Evolutionary conservation across 2,113 vertebrate species (phyloP), one percentile per base, ranked within the genome.

Genomic region (Nesogale talazaci): DNA sequence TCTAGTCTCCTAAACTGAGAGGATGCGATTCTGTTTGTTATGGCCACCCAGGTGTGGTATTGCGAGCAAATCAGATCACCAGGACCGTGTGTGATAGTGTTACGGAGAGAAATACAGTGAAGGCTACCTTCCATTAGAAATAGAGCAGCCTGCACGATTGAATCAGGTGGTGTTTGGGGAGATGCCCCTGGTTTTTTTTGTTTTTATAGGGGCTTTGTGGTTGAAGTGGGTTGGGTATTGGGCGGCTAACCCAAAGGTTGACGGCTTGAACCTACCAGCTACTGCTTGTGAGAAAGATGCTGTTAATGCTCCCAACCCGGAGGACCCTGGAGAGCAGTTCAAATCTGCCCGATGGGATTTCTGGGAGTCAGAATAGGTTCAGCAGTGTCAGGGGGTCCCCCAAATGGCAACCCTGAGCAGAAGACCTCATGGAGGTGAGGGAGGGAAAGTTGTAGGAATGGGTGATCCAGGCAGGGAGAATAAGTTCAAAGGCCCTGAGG

Each of bases 401-500:
- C 42, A 90, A 76, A 80, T 75, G 61, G 25, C 36, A 10, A 65
- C 29, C 27, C 86, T 38, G 40, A 79, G 34, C 40, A 29, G 61
- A 46, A 92, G 57, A 89, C 36, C 38, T n/a, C 29, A 85, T 88
- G 42, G 63, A 86, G 31, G 61, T 12, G 17, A 56, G 20, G 42
- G 56, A 83, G 40, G 36, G 22, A 52, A 34, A 75, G 65, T 42
- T 89, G 25, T 69, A 76, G 31, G 74, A 91, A 69, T 42, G n/a
- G 40, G 61, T 6, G 61, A 80, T 25, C n/a, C 61, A n/a, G 69
- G 6, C 31, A 15, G 38, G 15, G 15, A 40, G 52, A 76, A 25
- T 52, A 67, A 70, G 31, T n/a, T 46, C 83, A 61, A 78, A 96
- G 80, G 38, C 77, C 88, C 75, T 4, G 65, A 83, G 90, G 95